Evolutionary conservation across 92 coral and sea anemone genomes (phyloP).

Genomic region (Epizoanthus stellaris): DNA sequence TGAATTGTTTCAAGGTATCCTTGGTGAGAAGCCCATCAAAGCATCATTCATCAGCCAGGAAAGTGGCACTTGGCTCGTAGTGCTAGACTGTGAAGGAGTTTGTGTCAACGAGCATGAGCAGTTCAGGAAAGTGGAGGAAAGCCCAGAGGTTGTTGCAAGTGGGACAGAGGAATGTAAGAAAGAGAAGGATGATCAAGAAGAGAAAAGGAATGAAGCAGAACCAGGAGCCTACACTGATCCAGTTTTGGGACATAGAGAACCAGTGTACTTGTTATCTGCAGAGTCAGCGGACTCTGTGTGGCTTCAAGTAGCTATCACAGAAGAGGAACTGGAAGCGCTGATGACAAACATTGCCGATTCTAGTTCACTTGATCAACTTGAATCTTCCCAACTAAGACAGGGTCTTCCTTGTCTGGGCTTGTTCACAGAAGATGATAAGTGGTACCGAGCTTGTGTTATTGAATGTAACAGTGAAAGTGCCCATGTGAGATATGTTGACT

Average conservation of each 20-base stretch:
- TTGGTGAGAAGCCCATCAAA: conserved; percentile 71
- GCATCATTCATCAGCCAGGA: conserved; percentile 70
- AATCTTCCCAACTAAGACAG: conserved; percentile 13
- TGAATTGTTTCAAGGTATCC: conserved; percentile 58
- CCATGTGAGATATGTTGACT: conserved; percentile 80
- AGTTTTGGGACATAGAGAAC: conserved; percentile 47
- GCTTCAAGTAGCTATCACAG: conserved; percentile 74
- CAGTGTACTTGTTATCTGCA: conserved; percentile 68
- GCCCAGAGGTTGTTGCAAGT: not conserved
- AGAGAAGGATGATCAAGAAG: not conserved
- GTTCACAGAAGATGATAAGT: conserved; percentile 79
- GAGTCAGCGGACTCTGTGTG: conserved; percentile 74
- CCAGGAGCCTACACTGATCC: conserved; percentile 49
- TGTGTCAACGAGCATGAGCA: conserved; percentile 39
- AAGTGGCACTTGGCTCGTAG: conserved; percentile 76
- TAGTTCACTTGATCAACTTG: not conserved
- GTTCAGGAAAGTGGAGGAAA: not conserved
- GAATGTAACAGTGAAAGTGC: conserved; percentile 39
- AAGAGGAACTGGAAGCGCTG: conserved; percentile 62
- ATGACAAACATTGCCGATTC: conserved; percentile 78
- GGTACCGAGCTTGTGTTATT: conserved; percentile 82
- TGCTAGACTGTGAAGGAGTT: conserved; percentile 63
- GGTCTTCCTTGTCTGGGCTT: conserved; percentile 63
- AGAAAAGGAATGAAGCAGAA: not conserved
- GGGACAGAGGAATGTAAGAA: conserved; percentile 35